Evolutionary conservation across 2,797 vertebrate genomes (phyloP).

Genomic region (Megalops cyprinoides): DNA sequence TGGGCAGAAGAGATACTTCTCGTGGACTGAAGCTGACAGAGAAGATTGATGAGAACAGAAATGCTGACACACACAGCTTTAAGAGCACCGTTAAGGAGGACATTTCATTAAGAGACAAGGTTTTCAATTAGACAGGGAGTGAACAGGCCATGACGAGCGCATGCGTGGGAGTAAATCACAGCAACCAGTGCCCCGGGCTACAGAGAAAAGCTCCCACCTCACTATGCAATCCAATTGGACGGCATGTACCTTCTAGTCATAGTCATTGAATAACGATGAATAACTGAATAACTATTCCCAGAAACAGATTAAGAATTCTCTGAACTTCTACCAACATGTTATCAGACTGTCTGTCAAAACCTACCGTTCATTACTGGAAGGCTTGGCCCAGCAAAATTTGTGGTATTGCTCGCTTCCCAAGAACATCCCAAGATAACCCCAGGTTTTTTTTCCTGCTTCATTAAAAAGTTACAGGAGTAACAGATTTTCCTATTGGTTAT

Average conservation of each 20-base stretch:
- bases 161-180: not conserved
- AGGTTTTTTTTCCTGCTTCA: too few relatives aligned
- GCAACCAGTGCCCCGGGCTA: not conserved
- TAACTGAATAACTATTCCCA: too few relatives aligned
- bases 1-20: not conserved
- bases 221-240: not conserved
- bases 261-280: too few relatives aligned
- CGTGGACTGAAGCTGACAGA: not conserved
- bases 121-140: slow-evolving; percentile 3
- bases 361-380: not conserved
- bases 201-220: not conserved
- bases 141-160: not conserved
- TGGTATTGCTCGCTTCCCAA: too few relatives aligned
- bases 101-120: slow-evolving; percentile 13
- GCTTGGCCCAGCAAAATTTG: not conserved
- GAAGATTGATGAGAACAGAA: not conserved
- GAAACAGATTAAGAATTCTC: not conserved
- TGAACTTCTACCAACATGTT: not conserved
- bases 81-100: not conserved
- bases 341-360: too few relatives aligned
- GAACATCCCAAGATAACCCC: too few relatives aligned
- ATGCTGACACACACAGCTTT: not conserved
- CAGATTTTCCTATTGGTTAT: too few relatives aligned
- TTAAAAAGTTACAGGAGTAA: too few relatives aligned
- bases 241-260: not conserved